Evolutionary conservation across 2,797 vertebrate species (phyloP), one percentile per base, ranked within the genome.

Genomic region (Crenuchus spilurus): DNA sequence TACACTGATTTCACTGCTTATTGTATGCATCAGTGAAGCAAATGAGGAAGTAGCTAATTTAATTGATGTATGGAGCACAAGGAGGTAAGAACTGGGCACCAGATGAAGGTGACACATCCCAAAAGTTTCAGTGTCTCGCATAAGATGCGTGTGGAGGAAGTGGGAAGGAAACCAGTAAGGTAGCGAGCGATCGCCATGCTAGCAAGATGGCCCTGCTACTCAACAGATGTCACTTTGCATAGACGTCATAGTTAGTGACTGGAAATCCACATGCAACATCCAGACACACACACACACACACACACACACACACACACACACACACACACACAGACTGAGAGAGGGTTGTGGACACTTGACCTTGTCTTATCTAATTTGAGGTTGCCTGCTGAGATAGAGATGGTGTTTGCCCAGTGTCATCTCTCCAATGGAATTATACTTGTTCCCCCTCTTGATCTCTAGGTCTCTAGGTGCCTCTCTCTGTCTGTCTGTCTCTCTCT

Each of bases 191-290:
- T 42, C 2, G n/a, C 72, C 16, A 18, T 55, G 16, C 52, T 55
- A n/a, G 30, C 26, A 55, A n/a, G n/a, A n/a, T n/a, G n/a, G n/a
- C n/a, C 35, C 4, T 30, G 35, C 16, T 16, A 26, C 54, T 57
- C 42, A 67, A 60, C 74, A 76, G 54, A 80, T 69, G 79, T 75
- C 79, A 72, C 57, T 58, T 75, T 78, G 60, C 55, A 78, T 75
- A 44, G 51, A 6, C 41, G 62, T 75, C 72, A 63, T 78, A 48
- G 60, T 70, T 76, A 76, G 62, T 24, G 46, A 31, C 30, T 33
- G 37, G 65, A 76, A 72, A 70, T 37, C 24, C 37, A 71, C 78
- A 71, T 42, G 28, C 69, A 49, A 41, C 16, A 35, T 3, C 57
- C 41, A 31, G 20, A 69, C 31, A 55, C 26, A 42, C 16, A 35